phyloP scores from a whole-genome alignment of 2,888 invertebrate genomes.

The Spodoptera littoralis region DNA sequence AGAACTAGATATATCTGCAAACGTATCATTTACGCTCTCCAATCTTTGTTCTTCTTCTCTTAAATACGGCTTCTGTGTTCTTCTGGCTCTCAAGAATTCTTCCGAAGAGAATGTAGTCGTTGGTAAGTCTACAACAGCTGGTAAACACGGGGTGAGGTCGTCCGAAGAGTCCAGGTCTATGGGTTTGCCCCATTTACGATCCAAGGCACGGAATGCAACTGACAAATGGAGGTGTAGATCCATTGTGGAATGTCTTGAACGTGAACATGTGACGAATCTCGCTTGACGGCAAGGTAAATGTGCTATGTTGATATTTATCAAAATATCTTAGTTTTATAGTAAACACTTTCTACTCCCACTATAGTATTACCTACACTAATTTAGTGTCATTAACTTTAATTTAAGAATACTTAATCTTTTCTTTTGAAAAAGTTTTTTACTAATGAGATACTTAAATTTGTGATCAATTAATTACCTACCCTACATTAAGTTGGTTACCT shows the following conservation, averaged over 20 bases:
- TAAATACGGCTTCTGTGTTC: slow-evolving; percentile 61
- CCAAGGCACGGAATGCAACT: slow-evolving; percentile 71
- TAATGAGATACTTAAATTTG: no score
- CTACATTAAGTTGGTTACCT: no score
- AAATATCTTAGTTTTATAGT: no score
- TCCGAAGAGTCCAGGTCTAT: slow-evolving; percentile 68
- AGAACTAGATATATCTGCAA: slow-evolving; percentile 67
- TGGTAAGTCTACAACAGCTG: slow-evolving; percentile 66
- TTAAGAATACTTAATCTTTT: no score
- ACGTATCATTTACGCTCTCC: slow-evolving; percentile 61
- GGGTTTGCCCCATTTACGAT: slow-evolving; percentile 73
- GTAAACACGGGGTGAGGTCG: slow-evolving; percentile 58
- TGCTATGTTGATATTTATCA: slow-evolving; percentile 21
- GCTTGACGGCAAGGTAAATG: neutral
- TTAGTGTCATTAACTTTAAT: no score
- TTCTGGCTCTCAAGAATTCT: slow-evolving; percentile 64
- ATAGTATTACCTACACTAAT: no score
- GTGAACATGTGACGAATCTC: slow-evolving; percentile 9
- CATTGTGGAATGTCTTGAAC: slow-evolving; percentile 57
- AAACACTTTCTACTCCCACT: slow-evolving; percentile 14
- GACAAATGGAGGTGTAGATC: slow-evolving; percentile 75
- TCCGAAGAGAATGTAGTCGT: slow-evolving; percentile 74
- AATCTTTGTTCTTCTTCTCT: slow-evolving; percentile 43
- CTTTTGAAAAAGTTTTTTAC: no score
- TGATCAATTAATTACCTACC: no score